Conservation (phyloP, 2,888 invertebrate genomes). For the Drepana falcataria region DNA sequence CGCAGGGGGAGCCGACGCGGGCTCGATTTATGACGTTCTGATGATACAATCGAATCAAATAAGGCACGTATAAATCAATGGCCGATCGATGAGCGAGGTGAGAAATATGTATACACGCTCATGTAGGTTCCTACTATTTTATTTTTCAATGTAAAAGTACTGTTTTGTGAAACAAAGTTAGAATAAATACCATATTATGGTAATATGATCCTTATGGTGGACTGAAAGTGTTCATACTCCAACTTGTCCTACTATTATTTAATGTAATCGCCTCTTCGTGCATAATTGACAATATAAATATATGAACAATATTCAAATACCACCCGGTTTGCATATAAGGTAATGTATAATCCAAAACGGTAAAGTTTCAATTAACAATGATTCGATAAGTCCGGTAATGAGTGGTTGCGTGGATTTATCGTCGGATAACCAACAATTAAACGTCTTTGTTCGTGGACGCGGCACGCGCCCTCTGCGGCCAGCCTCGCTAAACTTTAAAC, state of each 20-base stretch:
- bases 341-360: constrained; percentile 35
- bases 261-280: too few relatives aligned
- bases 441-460: constrained; percentile 61
- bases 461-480: constrained; percentile 23
- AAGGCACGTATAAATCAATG: constrained; percentile 74
- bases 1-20: constrained; percentile 35
- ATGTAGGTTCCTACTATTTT: background rate
- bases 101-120: constrained; percentile 43
- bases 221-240: too few relatives aligned
- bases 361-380: constrained; percentile 73
- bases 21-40: constrained; percentile 73
- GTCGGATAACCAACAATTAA: constrained; percentile 70
- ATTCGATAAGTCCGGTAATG: constrained; percentile 68
- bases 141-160: constrained; percentile 2
- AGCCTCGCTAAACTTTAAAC: constrained; percentile 32
- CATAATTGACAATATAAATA: background rate
- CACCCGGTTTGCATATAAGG: constrained; percentile 12
- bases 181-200: too few relatives aligned
- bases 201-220: too few relatives aligned
- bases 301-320: constrained; percentile 14
- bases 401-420: constrained; percentile 70
- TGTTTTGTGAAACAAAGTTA: background rate
- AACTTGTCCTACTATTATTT: too few relatives aligned
- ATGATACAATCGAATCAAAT: constrained; percentile 78
- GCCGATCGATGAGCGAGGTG: constrained; percentile 57